These are phyloP conservation scores for Drosophila emarginata DNA, from an alignment of 2,888 invertebrate species.

Conservation along the genomic window DNA sequence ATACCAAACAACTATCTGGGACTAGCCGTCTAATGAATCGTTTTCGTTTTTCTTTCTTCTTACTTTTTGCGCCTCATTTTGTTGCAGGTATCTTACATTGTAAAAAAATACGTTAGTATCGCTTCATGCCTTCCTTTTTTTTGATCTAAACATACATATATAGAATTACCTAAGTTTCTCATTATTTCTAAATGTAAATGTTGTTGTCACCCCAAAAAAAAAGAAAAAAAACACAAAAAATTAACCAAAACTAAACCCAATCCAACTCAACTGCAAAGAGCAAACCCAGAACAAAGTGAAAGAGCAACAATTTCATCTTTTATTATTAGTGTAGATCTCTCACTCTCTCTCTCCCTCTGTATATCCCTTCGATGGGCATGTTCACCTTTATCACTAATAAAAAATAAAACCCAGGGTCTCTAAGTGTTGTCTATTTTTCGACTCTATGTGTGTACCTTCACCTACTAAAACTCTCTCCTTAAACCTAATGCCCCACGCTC, in stretches of 20 bases:
- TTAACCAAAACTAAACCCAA: background rate
- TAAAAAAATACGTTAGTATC: conserved; percentile 81
- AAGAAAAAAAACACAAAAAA: background rate
- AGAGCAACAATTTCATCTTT: conserved; percentile 5
- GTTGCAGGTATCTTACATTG: conserved; percentile 80
- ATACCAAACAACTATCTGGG: conserved; percentile 51
- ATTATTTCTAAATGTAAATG: background rate
- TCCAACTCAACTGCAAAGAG: no score
- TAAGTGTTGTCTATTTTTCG: conserved; percentile 43
- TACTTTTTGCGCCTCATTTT: conserved; percentile 77
- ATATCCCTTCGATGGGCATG: conserved; percentile 20
- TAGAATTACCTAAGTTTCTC: background rate
- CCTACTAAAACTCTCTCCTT: conserved; percentile 11
- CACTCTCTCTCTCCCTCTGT: conserved; percentile 18
- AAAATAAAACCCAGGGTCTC: background rate
- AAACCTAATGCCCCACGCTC: conserved; percentile 6
- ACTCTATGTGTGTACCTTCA: conserved; percentile 32
- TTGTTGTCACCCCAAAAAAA: background rate
- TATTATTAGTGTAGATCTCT: conserved; percentile 5
- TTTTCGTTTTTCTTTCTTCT: conserved; percentile 66
- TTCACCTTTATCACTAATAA: background rate
- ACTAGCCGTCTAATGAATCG: conserved; percentile 68
- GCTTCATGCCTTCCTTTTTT: conserved; percentile 53
- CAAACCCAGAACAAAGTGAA: background rate
- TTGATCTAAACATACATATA: background rate